Percentiles rank a stretch among this genome's conserved stretches.
These are phyloP conservation scores for Campaea margaritaria DNA, from an alignment of 2,888 invertebrate genomes.

Conservation along the genomic window DNA sequence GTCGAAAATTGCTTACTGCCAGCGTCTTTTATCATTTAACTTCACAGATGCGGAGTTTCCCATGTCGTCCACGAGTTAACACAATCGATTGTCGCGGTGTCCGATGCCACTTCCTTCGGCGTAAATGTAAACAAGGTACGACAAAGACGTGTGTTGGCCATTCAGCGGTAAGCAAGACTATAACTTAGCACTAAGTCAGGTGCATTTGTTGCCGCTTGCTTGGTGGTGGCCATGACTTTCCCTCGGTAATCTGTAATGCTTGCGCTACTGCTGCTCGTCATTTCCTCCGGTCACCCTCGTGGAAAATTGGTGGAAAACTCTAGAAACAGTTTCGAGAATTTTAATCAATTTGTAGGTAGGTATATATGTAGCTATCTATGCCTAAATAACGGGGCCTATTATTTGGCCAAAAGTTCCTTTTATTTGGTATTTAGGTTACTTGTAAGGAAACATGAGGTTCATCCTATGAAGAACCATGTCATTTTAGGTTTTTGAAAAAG, in stretches of 20 bases:
- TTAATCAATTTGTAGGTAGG: too few species aligned
- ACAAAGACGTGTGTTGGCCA: constrained; percentile 36
- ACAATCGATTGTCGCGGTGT: constrained; percentile 19
- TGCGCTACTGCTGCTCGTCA: constrained; percentile 44
- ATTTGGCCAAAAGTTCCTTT: too few species aligned
- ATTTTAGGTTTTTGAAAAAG: too few species aligned
- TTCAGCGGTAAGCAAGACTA: constrained; percentile 37
- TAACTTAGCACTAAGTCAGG: constrained; percentile 20
- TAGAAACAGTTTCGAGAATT: constrained; percentile 2
- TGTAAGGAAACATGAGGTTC: too few species aligned
- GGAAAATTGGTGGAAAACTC: constrained; percentile 34
- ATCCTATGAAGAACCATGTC: too few species aligned
- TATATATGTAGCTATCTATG: too few species aligned
- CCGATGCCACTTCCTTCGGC: constrained; percentile 19
- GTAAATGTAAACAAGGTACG: constrained; percentile 24
- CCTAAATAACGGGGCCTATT: too few species aligned
- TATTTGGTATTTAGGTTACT: too few species aligned
- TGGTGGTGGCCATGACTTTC: constrained; percentile 77
- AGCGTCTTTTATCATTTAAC: constrained; percentile 74
- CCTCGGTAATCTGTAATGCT: constrained; percentile 51
- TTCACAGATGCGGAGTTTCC: constrained; percentile 79
- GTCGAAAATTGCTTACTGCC: constrained; percentile 70
- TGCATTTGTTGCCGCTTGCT: constrained; percentile 42
- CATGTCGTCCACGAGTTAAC: constrained; percentile 53
- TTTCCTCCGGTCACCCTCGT: constrained; percentile 47